Base-by-base conservation (phyloP, 2,888 invertebrate genomes). In the Tenthredo mesomela region DNA sequence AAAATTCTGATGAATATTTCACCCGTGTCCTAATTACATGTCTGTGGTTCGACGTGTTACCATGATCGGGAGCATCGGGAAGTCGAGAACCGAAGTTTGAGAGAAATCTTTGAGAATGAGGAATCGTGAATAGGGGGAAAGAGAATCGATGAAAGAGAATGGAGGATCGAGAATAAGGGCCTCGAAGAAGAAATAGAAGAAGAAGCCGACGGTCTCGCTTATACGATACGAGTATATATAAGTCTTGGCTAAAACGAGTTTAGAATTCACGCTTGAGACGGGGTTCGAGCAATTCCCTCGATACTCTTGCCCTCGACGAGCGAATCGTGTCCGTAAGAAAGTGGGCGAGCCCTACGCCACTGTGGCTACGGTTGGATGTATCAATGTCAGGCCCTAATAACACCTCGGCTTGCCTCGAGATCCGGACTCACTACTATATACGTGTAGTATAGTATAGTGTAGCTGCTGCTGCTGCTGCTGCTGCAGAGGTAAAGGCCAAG, bases 381-480 rank as follows among this genome's bases (percentile, higher is more conserved):
- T 92, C 91, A 92, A 91, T 91, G 91, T 91, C 92, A 89, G 85
- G 87, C 88, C 87, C 89, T 92, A 92, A 92, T 92, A 91, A 92
- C 90, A 91, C 90, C 89, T 89, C 89, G 86, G 85, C 71, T 83
- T 85, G 85, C 70, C 65, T 82, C 58, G 61, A 85, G 85, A 85
- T 85, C 85, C 15, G 83, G 85, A 84, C 83, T 84, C 83, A n/a
- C 61, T 65, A 29, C 67, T n/a, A 33, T 84, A 50, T 61, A 50
- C 43, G 58, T 43, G 67, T 15, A 15, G 75, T 84, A 71, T 33
- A 18, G 71, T 47, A 33, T 33, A 50, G 5, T 25, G 47, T 10
- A 75, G 75, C 15, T 5, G 54, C 25, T 15, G 43, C n/a, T 33
- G 33, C 33, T 33, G 33, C 15, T 33, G 33, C 33, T 33, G 33